Percentiles rank a stretch among this genome's conserved stretches.
Evolutionary conservation across 1,140 invertebrate genomes (phyloP).

Genomic region (Leptinotarsa defecta): DNA sequence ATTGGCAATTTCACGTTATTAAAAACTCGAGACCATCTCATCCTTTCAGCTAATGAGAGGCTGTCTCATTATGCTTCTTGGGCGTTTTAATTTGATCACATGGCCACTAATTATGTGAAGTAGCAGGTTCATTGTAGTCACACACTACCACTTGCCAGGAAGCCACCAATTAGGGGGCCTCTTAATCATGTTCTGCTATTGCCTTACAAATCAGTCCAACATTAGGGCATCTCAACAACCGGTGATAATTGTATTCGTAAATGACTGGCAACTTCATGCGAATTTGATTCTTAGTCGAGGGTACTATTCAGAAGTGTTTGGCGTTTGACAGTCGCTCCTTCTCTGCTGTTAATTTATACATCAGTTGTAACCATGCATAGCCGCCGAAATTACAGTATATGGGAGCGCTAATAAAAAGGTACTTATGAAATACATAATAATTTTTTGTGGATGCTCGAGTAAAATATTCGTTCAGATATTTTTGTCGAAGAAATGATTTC

Average conservation of each 20-base stretch:
- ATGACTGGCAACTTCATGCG: neutral
- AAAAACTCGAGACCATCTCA: neutral
- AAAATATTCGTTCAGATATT: no score
- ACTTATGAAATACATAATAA: no score
- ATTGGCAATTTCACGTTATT: neutral
- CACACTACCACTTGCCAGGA: slow-evolving; percentile 40
- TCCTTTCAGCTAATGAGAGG: neutral
- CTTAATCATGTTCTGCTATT: slow-evolving; percentile 33
- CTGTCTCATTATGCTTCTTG: slow-evolving; percentile 9
- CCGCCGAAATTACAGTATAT: no score
- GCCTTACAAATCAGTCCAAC: slow-evolving; percentile 18
- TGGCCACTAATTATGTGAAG: slow-evolving; percentile 18
- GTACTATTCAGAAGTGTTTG: neutral
- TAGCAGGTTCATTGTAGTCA: slow-evolving; percentile 37
- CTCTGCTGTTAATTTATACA: no score
- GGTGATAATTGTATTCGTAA: neutral
- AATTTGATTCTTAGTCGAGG: neutral
- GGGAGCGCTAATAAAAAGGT: no score
- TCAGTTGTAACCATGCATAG: no score
- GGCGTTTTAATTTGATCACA: slow-evolving; percentile 11
- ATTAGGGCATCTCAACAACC: slow-evolving; percentile 15
- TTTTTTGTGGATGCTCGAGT: no score
- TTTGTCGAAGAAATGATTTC: no score
- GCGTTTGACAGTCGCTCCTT: neutral
- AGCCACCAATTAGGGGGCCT: slow-evolving; percentile 43